Percentiles rank a stretch among this genome's conserved stretches.
Conservation (phyloP, 2,888 invertebrate genomes). For the Hypena proboscidalis region DNA sequence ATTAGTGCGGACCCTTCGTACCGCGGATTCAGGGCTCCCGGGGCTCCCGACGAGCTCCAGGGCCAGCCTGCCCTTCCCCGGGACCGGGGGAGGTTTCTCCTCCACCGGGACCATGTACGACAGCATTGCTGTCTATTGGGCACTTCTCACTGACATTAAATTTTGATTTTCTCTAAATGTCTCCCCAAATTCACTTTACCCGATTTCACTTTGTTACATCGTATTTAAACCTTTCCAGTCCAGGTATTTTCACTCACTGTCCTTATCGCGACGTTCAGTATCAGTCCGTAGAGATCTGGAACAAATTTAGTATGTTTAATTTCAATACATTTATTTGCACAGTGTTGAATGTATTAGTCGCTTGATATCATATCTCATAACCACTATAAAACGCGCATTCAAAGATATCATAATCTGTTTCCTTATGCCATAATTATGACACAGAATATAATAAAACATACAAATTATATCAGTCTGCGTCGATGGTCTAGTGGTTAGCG, state of each 20-base stretch:
- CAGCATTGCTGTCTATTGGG: slow-evolving; percentile 84
- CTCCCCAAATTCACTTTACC: slow-evolving; percentile 28
- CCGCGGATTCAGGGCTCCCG: slow-evolving; percentile 69
- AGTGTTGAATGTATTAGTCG: neutral
- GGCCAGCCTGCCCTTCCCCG: slow-evolving; percentile 80
- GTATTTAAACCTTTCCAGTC: too few relatives aligned
- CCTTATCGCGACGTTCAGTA: slow-evolving; percentile 24
- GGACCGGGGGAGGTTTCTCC: slow-evolving; percentile 89
- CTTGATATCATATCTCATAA: too few relatives aligned
- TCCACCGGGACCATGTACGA: slow-evolving; percentile 93
- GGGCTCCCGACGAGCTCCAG: slow-evolving; percentile 75
- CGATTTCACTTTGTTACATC: too few relatives aligned
- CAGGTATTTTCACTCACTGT: slow-evolving; percentile 19
- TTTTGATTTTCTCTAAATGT: too few relatives aligned
- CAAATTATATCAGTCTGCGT: too few relatives aligned
- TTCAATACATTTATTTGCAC: slow-evolving; percentile 1
- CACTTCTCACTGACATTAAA: slow-evolving; percentile 35
- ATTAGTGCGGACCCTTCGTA: slow-evolving; percentile 63
- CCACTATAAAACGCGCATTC: too few relatives aligned
- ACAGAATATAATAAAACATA: too few relatives aligned
- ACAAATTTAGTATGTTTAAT: slow-evolving; percentile 39
- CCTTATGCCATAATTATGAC: too few relatives aligned
- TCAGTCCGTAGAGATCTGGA: slow-evolving; percentile 61
- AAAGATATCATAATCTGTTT: too few relatives aligned
- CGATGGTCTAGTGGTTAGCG: too few relatives aligned